Evolutionary conservation across 2,888 invertebrate genomes (phyloP).

Genomic region (Sympetrum striolatum): DNA sequence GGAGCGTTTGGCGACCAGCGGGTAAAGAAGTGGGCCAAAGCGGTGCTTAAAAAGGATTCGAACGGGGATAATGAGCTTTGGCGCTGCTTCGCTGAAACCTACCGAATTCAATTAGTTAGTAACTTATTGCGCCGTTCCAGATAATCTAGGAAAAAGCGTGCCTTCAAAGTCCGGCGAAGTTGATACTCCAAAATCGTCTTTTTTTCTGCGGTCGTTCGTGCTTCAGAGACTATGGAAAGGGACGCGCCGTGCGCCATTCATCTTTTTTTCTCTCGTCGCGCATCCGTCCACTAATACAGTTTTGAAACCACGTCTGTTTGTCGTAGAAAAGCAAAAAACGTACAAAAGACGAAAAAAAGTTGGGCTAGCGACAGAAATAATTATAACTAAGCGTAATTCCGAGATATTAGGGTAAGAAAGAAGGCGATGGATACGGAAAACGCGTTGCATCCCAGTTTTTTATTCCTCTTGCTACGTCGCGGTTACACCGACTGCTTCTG

Average conservation of each 20-base stretch:
- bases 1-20: not conserved
- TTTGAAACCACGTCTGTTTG: not conserved
- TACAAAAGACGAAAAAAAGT: too few species aligned
- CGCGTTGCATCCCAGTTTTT: not conserved
- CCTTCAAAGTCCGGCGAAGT: not conserved
- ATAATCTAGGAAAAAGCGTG: not conserved
- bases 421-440: not conserved
- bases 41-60: slow-evolving; percentile 10
- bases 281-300: not conserved
- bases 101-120: slow-evolving; percentile 27
- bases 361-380: not conserved
- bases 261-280: not conserved
- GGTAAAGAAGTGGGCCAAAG: slow-evolving; percentile 10
- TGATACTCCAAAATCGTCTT: not conserved
- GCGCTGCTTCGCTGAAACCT: slow-evolving; percentile 4
- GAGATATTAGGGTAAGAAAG: not conserved
- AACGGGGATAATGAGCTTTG: slow-evolving; percentile 31
- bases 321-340: not conserved
- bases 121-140: slow-evolving; percentile 21
- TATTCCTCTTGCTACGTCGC: not conserved
- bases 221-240: not conserved
- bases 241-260: not conserved
- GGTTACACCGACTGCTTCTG: not conserved
- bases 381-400: not conserved
- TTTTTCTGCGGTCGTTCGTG: not conserved